phyloP scores from a whole-genome alignment of 2,113 vertebrate species.

The Lutjanus erythropterus region DNA sequence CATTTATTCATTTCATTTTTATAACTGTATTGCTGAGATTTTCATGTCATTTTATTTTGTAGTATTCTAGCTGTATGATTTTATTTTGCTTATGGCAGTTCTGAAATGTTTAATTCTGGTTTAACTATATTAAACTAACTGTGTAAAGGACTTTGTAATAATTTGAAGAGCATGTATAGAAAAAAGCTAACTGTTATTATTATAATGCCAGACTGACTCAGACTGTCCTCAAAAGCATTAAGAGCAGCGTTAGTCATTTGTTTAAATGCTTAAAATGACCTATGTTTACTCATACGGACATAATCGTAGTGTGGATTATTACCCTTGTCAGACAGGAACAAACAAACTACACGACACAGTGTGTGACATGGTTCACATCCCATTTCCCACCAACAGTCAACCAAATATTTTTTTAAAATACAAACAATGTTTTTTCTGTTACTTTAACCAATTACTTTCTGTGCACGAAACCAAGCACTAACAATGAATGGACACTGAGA shows the following conservation, averaged over 20 bases:
- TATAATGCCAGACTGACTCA: too few relatives aligned
- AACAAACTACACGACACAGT: slow-evolving; percentile 25
- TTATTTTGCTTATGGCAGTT: too few relatives aligned
- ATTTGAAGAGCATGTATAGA: too few relatives aligned
- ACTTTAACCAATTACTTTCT: too few relatives aligned
- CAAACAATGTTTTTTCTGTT: neutral
- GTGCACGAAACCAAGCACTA: neutral
- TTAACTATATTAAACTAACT: too few relatives aligned
- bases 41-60: too few relatives aligned
- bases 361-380: neutral
- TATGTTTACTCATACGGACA: neutral
- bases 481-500: neutral
- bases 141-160: too few relatives aligned
- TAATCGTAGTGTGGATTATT: neutral
- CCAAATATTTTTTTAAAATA: neutral
- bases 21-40: too few relatives aligned
- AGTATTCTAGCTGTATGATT: too few relatives aligned
- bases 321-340: neutral
- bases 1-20: too few relatives aligned
- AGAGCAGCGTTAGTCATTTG: slow-evolving; percentile 13
- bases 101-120: too few relatives aligned
- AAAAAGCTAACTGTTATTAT: too few relatives aligned
- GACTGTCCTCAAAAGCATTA: neutral
- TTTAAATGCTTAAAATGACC: slow-evolving; percentile 2
- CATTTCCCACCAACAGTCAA: neutral